Evolutionary conservation across 1,140 invertebrate species (phyloP).

Genomic region (Condylostylus longicornis): DNA sequence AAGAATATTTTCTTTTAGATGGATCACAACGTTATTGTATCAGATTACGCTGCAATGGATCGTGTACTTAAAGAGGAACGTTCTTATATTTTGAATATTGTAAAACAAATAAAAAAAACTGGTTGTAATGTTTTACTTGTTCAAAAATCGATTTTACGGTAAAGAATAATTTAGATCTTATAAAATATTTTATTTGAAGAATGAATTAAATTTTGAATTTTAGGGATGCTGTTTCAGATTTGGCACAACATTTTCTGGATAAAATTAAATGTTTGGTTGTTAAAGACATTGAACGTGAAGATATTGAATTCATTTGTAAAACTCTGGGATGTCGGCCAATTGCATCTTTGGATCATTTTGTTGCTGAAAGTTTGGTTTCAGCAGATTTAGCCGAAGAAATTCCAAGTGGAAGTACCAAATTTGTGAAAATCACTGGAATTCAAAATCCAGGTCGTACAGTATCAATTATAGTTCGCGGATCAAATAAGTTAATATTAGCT

Average conservation of each 20-base stretch:
- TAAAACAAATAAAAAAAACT: slow-evolving; percentile 97
- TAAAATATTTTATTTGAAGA: neutral
- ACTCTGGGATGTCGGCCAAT: slow-evolving; percentile 89
- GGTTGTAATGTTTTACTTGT: slow-evolving; percentile 96
- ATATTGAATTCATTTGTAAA: slow-evolving; percentile 95
- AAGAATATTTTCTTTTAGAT: slow-evolving; percentile 48
- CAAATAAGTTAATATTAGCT: slow-evolving; percentile 92
- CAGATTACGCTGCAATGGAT: slow-evolving; percentile 98
- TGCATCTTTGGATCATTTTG: slow-evolving; percentile 96
- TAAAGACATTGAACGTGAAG: slow-evolving; percentile 94
- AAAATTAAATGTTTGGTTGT: slow-evolving; percentile 99
- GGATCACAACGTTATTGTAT: slow-evolving; percentile 96
- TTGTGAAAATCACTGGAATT: slow-evolving; percentile 90
- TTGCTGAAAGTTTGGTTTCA: slow-evolving; percentile 73
- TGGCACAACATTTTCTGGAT: slow-evolving; percentile 94
- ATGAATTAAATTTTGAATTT: neutral
- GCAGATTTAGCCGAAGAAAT: slow-evolving; percentile 95
- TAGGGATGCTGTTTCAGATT: slow-evolving; percentile 83
- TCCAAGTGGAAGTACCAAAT: slow-evolving; percentile 73
- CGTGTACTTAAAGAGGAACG: slow-evolving; percentile 96
- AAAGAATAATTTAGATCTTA: slow-evolving; percentile 28
- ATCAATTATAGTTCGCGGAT: slow-evolving; percentile 85
- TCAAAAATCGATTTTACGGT: slow-evolving; percentile 93
- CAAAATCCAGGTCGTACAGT: slow-evolving; percentile 79
- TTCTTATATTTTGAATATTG: slow-evolving; percentile 94